Evolutionary conservation across 2,888 invertebrate genomes (phyloP), one percentile per base, ranked within the genome.

Genomic region (Anthoptus insignis): DNA sequence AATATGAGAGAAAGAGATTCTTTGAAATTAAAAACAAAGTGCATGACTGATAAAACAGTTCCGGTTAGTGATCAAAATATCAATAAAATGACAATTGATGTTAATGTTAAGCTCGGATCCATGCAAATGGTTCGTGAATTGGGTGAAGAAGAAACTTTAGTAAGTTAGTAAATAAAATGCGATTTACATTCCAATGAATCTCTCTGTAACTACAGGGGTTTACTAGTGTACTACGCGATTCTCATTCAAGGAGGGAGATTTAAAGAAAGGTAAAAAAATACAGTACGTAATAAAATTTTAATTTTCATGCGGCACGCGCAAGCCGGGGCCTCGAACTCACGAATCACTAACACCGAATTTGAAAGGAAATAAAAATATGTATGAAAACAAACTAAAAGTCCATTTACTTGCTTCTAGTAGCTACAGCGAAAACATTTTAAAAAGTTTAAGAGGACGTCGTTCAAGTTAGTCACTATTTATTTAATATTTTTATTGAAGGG

Each of bases 331-430:
- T 71, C 65, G 68, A 73, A 75, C 74, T 73, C 78, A 82, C 79
- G 81, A 80, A 76, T 66, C 74, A 74, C 91, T 91, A 92, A 92
- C 91, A 91, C 73, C 83, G 82, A 91, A 71, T 80, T 74, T 22
- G 14, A 66, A 69, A 57, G 77, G 64, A 67, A 75, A 74, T 67
- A 72, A 63, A 76, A 67, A 68, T 69, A 61, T 68, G 70, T 71
- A 72, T 65, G 68, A 72, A 78, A 77, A 74, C 69, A 76, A 78
- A 77, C 76, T 75, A 78, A 80, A 75, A 79, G 76, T 73, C 73
- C 83, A 88, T 82, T 92, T 91, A 93, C 92, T 93, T 93, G 92
- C 91, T 91, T 91, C 93, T 93, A 92, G 92, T 93, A 93, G 92
- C 93, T 91, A 93, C 86, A 91, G 91, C 93, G 93, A 90, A 90